Base-by-base conservation (phyloP, 1,140 invertebrate genomes). In the Macrobrachium nipponense region DNA sequence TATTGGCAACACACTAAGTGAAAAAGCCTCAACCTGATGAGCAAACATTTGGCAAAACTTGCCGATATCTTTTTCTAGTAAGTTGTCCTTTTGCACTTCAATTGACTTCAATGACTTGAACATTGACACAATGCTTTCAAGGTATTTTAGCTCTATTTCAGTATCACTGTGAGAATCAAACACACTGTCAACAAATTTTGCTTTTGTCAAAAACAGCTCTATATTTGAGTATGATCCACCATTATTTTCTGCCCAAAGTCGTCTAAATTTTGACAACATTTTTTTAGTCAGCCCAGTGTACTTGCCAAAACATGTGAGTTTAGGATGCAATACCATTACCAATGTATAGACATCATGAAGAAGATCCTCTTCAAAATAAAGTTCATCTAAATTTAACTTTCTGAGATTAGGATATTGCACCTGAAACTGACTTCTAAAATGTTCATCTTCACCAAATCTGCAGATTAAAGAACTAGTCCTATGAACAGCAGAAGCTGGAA, bases 361-460 rank as follows among this genome's bases (percentile, higher is more conserved):
- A 17, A 77, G 20, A 5, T 77, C 61, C 18, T 83, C 73, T 18
- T 83, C 82, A 77, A 83, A 77, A 27, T 66, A 77, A 14, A 83
- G 36, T 61, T 83, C 81, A 66, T 83, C 81, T 44, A 83, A 36
- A 61, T 83, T 73, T 43, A 83, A 61, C 61, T 77, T 83, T 58
- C 20, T 72, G 15, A 83, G 66, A 43, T 83, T 83, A 23, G 82
- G 82, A 51, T 76, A 83, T 43, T 83, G 82, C 18, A 77, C 14
- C 36, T 17, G 36, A 77, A 76, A 76, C n/a, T 20, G 62, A 64
- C 76, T 61, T 18, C 82, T 62, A 44, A 83, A 83, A 17, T 83
- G 18, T 58, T 77, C 59, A 10, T 83, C 81, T 64, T 76, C 61
- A 8, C 36, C 18, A 77, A 83, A 83, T 23, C 43, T 75, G 11